Conservation (phyloP, 2,797 vertebrate genomes). For the Macrochelys suwanniensis region DNA sequence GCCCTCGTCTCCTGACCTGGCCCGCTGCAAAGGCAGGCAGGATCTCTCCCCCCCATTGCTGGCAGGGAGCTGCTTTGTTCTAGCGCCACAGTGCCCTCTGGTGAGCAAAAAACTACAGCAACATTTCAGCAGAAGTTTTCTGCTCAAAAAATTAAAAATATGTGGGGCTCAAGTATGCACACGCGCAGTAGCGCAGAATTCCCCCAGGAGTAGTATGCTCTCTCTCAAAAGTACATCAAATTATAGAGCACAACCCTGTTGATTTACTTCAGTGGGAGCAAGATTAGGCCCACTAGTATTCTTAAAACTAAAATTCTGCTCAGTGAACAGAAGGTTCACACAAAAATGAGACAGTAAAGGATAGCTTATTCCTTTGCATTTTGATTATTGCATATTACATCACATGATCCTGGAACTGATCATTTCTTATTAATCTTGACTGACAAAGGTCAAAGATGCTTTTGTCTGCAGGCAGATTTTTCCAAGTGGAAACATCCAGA, state of each 20-base stretch:
- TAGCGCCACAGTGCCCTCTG: too few relatives aligned
- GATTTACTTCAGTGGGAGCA: not conserved
- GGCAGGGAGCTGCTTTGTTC: too few relatives aligned
- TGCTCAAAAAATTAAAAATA: too few relatives aligned
- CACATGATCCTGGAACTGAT: not conserved
- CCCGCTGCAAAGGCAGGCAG: too few relatives aligned
- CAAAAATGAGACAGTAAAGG: not conserved
- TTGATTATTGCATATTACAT: not conserved
- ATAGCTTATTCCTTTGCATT: not conserved
- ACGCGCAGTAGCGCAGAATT: too few relatives aligned
- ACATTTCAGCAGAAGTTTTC: too few relatives aligned
- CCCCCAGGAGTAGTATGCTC: too few relatives aligned
- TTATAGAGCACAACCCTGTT: not conserved
- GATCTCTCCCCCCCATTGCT: too few relatives aligned
- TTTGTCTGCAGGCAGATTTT: not conserved
- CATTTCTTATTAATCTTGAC: not conserved
- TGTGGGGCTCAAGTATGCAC: too few relatives aligned
- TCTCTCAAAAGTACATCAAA: not conserved
- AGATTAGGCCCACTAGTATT: not conserved
- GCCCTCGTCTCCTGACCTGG: too few relatives aligned
- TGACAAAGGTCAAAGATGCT: not conserved
- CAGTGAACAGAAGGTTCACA: not conserved
- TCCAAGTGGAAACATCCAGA: not conserved
- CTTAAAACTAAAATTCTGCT: not conserved
- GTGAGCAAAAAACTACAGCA: too few relatives aligned